Evolutionary conservation across 2,797 vertebrate genomes (phyloP).

Genomic region (Meda fulgida): DNA sequence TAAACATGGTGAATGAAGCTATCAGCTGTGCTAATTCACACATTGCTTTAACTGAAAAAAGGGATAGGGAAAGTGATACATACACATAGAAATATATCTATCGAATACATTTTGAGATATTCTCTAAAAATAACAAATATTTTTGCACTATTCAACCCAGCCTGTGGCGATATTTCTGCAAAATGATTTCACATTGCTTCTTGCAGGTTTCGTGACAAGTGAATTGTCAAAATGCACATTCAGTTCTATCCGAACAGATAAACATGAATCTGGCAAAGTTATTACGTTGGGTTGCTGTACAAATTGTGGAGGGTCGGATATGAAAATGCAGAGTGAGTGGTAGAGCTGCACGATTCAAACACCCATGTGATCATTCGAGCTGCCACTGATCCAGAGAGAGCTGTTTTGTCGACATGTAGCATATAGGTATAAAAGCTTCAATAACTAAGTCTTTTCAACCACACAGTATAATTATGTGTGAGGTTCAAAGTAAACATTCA

Average conservation of each 20-base stretch:
- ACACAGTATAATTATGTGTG: too few species aligned
- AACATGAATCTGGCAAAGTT: background rate
- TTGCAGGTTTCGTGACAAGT: background rate
- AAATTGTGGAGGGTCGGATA: too few species aligned
- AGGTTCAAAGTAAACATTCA: too few species aligned
- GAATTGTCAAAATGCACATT: background rate
- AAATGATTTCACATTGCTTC: background rate
- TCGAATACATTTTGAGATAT: background rate
- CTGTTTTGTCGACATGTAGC: too few species aligned
- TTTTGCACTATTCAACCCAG: background rate
- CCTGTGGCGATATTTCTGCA: background rate
- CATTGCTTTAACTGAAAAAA: background rate
- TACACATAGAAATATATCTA: background rate
- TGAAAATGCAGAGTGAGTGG: too few species aligned
- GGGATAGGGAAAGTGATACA: too few species aligned
- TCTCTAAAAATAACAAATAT: background rate
- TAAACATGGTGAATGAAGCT: slow-evolving; percentile 38
- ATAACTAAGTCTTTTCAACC: too few species aligned
- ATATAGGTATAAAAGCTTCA: too few species aligned
- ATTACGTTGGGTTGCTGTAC: background rate
- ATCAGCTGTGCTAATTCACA: slow-evolving; percentile 41
- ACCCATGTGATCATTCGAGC: background rate
- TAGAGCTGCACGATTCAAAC: background rate
- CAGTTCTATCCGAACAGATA: background rate
- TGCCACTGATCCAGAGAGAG: background rate